phyloP scores from a whole-genome alignment of 2,888 invertebrate genomes.

The Polylopha cassiicola region DNA sequence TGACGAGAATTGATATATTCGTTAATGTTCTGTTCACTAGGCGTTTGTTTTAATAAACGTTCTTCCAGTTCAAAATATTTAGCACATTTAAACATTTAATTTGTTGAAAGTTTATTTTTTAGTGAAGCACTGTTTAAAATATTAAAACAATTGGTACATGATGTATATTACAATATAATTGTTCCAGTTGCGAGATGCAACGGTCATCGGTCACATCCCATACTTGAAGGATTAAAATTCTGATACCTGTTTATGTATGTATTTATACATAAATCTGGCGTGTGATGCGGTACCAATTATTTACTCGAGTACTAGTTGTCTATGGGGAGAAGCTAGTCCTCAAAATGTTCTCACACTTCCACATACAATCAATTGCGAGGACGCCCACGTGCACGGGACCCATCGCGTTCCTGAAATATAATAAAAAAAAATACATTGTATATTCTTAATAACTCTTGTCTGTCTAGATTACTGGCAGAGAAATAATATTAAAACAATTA shows the following conservation, averaged over 20 bases:
- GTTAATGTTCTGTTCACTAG: conserved; percentile 72
- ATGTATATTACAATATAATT: conserved; percentile 67
- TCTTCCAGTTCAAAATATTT: conserved; percentile 73
- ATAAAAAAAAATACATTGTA: conserved; percentile 20
- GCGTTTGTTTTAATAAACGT: conserved; percentile 69
- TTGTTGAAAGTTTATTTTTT: conserved; percentile 70
- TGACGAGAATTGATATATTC: conserved; percentile 53
- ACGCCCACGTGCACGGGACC: conserved; percentile 68
- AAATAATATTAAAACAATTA: too few species aligned
- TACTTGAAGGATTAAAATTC: conserved; percentile 42
- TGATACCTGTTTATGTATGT: conserved; percentile 45
- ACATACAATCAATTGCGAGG: conserved; percentile 61
- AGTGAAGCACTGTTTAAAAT: conserved; percentile 69
- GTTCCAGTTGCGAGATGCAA: conserved; percentile 66
- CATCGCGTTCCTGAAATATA: conserved; percentile 64
- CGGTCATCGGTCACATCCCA: conserved; percentile 48
- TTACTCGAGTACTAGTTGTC: conserved; percentile 69
- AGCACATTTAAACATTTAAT: conserved; percentile 76
- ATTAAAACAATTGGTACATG: conserved; percentile 64
- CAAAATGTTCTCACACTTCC: conserved; percentile 51
- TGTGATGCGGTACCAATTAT: conserved; percentile 67
- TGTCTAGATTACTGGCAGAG: too few species aligned
- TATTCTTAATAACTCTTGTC: conserved; percentile 4
- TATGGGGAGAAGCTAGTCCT: conserved; percentile 76
- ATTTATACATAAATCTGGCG: conserved; percentile 45